Conservation (phyloP, 2,797 vertebrate species). For the Cynopterus sphinx region DNA sequence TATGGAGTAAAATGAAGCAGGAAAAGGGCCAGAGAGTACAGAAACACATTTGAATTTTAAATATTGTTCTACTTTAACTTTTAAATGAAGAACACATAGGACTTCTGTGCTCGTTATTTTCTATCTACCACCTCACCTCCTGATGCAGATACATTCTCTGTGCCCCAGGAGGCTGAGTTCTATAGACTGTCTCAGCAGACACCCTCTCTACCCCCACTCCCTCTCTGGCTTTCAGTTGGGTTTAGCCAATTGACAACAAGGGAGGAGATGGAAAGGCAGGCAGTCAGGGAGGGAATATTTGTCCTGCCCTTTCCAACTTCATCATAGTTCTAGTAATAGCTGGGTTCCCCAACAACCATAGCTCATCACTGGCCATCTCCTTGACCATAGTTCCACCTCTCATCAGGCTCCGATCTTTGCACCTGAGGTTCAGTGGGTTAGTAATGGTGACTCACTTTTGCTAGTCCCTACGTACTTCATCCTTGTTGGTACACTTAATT, state of each 20-base stretch:
- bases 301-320: neutral
- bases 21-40: neutral
- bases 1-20: neutral
- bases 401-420: neutral
- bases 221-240: neutral
- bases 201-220: neutral
- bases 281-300: neutral
- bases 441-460: neutral
- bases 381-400: neutral
- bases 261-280: neutral
- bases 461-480: neutral
- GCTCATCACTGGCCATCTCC: neutral
- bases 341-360: neutral
- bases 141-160: neutral
- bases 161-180: neutral
- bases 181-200: neutral
- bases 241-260: neutral
- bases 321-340: neutral
- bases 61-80: neutral
- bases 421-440: neutral
- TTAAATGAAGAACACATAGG: neutral
- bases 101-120: neutral
- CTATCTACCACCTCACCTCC: neutral
- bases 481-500: neutral
- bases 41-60: neutral